phyloP scores from a whole-genome alignment of 2,888 invertebrate genomes.

The Acholoe squamosa region DNA sequence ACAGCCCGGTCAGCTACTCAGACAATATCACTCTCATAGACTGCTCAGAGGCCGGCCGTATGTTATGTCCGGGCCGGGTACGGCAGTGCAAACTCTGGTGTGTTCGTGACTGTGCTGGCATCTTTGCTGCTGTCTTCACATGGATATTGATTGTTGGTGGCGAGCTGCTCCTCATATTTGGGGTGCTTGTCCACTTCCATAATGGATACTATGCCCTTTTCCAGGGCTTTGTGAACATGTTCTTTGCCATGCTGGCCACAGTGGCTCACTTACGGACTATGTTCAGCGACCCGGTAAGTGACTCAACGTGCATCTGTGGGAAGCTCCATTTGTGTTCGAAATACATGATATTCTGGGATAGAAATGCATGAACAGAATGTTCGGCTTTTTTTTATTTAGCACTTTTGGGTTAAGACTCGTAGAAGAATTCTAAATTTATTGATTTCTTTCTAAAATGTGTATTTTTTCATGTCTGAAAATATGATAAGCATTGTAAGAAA shows the following conservation, averaged over 20 bases:
- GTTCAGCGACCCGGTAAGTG: conserved; percentile 68
- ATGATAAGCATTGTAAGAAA: too few relatives aligned
- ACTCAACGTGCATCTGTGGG: too few relatives aligned
- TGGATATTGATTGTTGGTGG: conserved; percentile 92
- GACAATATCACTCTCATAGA: conserved; percentile 62
- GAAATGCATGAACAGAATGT: too few relatives aligned
- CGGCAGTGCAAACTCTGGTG: conserved; percentile 85
- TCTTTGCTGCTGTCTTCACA: conserved; percentile 91
- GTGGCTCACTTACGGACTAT: conserved; percentile 63
- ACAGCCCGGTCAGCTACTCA: neutral
- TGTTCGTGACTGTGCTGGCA: conserved; percentile 92
- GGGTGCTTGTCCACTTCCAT: conserved; percentile 91
- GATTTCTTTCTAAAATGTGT: too few relatives aligned
- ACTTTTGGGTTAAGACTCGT: too few relatives aligned
- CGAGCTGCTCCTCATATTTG: conserved; percentile 91
- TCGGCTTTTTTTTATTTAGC: too few relatives aligned
- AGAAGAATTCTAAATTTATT: too few relatives aligned
- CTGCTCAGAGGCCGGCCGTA: neutral
- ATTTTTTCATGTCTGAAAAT: too few relatives aligned
- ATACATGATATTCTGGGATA: too few relatives aligned
- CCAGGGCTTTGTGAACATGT: conserved; percentile 91
- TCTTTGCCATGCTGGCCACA: conserved; percentile 88
- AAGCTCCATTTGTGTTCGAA: too few relatives aligned
- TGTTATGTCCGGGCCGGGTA: neutral
- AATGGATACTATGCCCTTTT: conserved; percentile 86